Evolutionary conservation across 2,888 invertebrate genomes (phyloP).

Genomic region (Amblyjoppa fuscipennis): DNA sequence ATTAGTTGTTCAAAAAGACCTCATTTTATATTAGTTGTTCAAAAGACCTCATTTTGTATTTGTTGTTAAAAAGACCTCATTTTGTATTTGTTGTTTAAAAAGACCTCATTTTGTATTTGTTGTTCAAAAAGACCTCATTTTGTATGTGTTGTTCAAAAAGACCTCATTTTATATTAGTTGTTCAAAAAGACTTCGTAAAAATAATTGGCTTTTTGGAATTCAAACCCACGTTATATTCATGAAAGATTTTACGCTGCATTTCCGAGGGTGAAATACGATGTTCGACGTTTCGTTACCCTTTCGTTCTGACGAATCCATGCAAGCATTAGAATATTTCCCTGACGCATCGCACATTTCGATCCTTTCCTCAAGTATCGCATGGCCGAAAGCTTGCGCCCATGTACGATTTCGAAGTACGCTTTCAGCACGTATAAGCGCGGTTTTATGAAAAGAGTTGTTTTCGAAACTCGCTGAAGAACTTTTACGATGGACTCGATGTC

Average conservation of each 20-base stretch:
- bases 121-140: no score
- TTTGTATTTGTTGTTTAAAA: no score
- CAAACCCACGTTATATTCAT: no score
- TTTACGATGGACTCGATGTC: slow-evolving; percentile 63
- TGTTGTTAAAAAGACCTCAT: no score
- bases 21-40: no score
- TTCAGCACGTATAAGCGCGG: slow-evolving; percentile 72
- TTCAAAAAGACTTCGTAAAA: no score
- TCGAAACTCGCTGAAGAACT: slow-evolving; percentile 43
- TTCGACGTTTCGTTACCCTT: slow-evolving; percentile 67
- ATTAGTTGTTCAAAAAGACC: no score
- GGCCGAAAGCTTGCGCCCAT: slow-evolving; percentile 46
- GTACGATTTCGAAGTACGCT: slow-evolving; percentile 71
- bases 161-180: no score
- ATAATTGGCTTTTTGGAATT: no score
- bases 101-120: no score
- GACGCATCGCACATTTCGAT: slow-evolving; percentile 61
- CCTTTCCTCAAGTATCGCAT: slow-evolving; percentile 66
- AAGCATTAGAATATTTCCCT: slow-evolving; percentile 70
- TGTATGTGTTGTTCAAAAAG: no score
- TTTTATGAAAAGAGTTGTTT: slow-evolving; percentile 64
- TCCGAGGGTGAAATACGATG: slow-evolving; percentile 10
- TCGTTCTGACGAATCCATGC: slow-evolving; percentile 73
- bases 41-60: neutral
- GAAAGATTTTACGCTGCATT: no score